Percentiles rank a stretch among this genome's conserved stretches.
Conservation (phyloP, 2,888 invertebrate genomes). For the Drosophila nr. perissopoda region DNA sequence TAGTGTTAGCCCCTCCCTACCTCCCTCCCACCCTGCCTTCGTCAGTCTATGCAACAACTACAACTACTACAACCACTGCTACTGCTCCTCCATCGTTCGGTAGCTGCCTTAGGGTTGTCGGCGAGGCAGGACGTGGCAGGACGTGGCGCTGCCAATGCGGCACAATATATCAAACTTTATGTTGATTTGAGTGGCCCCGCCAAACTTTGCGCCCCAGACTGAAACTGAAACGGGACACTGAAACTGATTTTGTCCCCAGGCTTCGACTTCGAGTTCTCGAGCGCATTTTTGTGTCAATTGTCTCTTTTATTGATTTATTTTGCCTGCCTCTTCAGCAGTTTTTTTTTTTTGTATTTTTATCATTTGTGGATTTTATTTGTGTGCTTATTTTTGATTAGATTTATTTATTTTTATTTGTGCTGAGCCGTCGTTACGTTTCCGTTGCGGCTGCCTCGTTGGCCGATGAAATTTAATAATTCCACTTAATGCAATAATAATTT, state of each 20-base stretch:
- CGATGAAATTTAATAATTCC: constrained; percentile 81
- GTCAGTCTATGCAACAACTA: neutral
- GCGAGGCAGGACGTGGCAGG: constrained; percentile 73
- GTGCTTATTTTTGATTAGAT: constrained; percentile 81
- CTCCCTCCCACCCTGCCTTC: neutral
- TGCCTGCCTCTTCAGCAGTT: constrained; percentile 19
- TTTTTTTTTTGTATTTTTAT: constrained; percentile 43
- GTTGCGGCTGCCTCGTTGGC: constrained; percentile 46
- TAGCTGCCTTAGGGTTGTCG: constrained; percentile 41
- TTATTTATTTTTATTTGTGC: constrained; percentile 78
- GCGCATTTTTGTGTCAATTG: constrained; percentile 71
- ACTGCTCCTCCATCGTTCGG: neutral
- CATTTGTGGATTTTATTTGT: constrained; percentile 71
- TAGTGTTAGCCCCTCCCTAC: constrained; percentile 10
- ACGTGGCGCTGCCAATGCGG: constrained; percentile 62
- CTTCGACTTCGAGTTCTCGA: constrained; percentile 11
- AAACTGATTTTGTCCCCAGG: constrained; percentile 24
- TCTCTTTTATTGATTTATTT: constrained; percentile 79
- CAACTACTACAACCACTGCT: neutral
- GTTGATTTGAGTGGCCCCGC: constrained; percentile 78
- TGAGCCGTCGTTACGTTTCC: constrained; percentile 58
- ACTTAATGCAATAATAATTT: constrained; percentile 81
- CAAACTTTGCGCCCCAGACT: constrained; percentile 61
- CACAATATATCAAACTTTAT: constrained; percentile 80
- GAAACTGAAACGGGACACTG: constrained; percentile 42